These are phyloP conservation scores for Mustela lutreola DNA, from an alignment of 2,113 vertebrate species.

Conservation along the genomic window DNA sequence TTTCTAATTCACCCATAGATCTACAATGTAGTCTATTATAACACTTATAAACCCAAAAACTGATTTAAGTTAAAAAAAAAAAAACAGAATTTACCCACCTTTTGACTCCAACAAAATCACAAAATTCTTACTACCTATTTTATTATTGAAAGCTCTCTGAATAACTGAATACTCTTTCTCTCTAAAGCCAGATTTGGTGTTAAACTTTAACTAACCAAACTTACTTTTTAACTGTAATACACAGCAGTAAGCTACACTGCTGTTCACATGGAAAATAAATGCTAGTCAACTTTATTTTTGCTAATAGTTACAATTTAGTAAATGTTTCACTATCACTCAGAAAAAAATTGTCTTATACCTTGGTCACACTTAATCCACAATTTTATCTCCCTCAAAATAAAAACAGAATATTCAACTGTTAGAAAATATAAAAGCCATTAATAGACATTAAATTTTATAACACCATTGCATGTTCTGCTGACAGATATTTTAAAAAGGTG, in stretches of 20 bases:
- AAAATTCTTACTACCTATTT: conserved; percentile 44
- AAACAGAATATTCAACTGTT: conserved; percentile 7
- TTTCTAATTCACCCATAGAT: neutral
- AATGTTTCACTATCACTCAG: neutral
- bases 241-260: neutral
- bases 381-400: conserved; percentile 4
- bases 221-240: neutral
- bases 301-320: neutral
- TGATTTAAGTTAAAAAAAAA: conserved; percentile 4
- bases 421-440: neutral
- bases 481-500: neutral
- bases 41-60: neutral
- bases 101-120: neutral
- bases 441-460: neutral
- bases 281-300: neutral
- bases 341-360: neutral
- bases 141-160: neutral
- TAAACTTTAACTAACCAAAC: neutral
- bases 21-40: neutral
- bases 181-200: neutral
- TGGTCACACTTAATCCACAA: neutral
- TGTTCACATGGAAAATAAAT: neutral
- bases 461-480: neutral
- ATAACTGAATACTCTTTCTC: neutral
- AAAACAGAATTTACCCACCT: neutral